Evolutionary conservation across 2,797 vertebrate species (phyloP), one percentile per base, ranked within the genome.

Genomic region (Lerista edwardsae): DNA sequence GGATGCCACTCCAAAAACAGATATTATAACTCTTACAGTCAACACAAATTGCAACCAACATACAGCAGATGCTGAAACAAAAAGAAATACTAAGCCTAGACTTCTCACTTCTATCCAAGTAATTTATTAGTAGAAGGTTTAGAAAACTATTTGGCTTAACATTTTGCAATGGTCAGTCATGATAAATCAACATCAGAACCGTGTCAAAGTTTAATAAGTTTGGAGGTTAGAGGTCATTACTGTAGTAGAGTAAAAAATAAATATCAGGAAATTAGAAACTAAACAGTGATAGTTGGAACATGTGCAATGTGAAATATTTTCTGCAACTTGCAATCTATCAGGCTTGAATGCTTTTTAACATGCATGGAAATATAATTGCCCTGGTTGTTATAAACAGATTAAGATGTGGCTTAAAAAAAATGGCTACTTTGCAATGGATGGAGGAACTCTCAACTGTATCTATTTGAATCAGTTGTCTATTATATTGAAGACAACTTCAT

Each of bases 81-180:
- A 85, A 89, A 87, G 76, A 88, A 87, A 65, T 27, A 88, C 76
- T 12, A 1, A 72, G 29, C 65, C 79, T 0, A 0, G 64, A 41
- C 73, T 87, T 78, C 74, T 93, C 90, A 89, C 86, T 75, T 72
- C 88, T 86, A 82, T 61, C 90, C 92, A 93, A 75, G 80, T 75
- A 79, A 90, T 93, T 91, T 89, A 88, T 90, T 85, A 92, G 87
- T 59, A 84, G 84, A 86, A 59, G 1, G 72, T 91, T 91, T 75
- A 80, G 84, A 87, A 89, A 81, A 79, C 55, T 51, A 67, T 79
- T 90, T 92, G 89, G 57, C 86, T 84, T 80, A 91, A 62, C 0
- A 5, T 90, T 93, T 91, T 84, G 84, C 85, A 89, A 80, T 61
- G 73, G 68, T 88, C 9, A 47, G 76, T 90, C 87, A 82, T 84